Base-by-base conservation (phyloP, 2,888 invertebrate species). In the Drosophila rellima region DNA sequence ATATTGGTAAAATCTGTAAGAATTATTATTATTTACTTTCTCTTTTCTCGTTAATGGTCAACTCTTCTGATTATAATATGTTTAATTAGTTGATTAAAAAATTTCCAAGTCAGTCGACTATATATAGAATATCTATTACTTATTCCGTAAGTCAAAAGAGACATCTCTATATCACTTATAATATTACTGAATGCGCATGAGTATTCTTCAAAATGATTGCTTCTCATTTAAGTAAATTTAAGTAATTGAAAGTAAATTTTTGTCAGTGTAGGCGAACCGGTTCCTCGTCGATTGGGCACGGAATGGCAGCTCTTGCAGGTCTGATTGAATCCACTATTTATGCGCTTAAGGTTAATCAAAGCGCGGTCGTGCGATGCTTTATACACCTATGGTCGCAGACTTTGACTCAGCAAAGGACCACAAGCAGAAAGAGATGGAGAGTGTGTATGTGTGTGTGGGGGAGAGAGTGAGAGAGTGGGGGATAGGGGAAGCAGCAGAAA, bases 241-340 rank as follows among this genome's bases (percentile, higher is more conserved):
- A 44, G 5, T 4, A 23, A 3, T 23, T 29, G 8, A 7, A 11
- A 11, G 26, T 3, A 10, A n/a, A 20, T 63, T 75, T 63, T 26
- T 63, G 10, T 33, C 50, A 44, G 76, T 77, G 80, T 18, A 57
- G 10, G n/a, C n/a, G n/a, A 52, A 66, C 80, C 71, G 72, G 80
- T 71, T 62, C 35, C 59, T 78, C 70, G 69, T 83, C 78, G 69
- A 72, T 70, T 78, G 70, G 76, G 75, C 67, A 71, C 71, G 70
- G 78, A 70, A 70, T 79, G 70, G 79, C 75, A 75, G 59, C 65
- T 74, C 70, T 64, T 70, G 70, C 79, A 70, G 79, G 74, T 77
- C 89, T 89, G 89, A 90, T 89, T 89, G 89, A 90, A 90, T 82
- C 90, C 90, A 87, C 90, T 90, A 90, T 89, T 89, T 89, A 89